A percentile compares a stretch with the other conserved stretches of the same genome.
Conservation (phyloP, 2,113 vertebrate genomes). For the Stomatorhinus ivindoensis region DNA sequence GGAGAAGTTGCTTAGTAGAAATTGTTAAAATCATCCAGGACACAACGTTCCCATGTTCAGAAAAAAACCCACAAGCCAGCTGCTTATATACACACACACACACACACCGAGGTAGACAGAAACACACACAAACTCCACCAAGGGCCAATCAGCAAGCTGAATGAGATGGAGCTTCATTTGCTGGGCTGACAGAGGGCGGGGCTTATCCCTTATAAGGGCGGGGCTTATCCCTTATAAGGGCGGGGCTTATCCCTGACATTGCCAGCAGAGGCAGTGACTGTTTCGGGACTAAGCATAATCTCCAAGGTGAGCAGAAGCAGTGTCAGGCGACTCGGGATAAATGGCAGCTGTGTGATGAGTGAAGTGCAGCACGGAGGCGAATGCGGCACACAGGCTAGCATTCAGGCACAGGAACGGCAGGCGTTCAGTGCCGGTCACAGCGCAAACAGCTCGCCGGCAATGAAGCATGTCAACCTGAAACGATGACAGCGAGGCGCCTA, state of each 20-base stretch:
- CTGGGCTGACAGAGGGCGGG: background rate
- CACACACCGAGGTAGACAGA: background rate
- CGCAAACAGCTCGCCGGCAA: background rate
- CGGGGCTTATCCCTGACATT: background rate
- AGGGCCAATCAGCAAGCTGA: background rate
- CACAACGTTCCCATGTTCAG: background rate
- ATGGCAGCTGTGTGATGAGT: background rate
- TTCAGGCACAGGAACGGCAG: background rate
- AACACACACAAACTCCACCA: background rate
- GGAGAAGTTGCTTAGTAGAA: background rate
- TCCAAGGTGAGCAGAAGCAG: background rate
- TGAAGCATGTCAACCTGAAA: background rate
- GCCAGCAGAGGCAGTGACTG: background rate
- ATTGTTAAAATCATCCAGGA: background rate
- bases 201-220: background rate
- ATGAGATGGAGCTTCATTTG: background rate
- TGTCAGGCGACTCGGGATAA: background rate
- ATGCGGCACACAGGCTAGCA: background rate
- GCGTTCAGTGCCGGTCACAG: background rate
- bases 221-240: background rate
- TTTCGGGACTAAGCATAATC: background rate
- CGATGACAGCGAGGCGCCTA: background rate
- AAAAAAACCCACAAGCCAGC: background rate
- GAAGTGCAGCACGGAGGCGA: background rate
- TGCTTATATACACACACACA: background rate